phyloP scores from a whole-genome alignment of 2,888 invertebrate genomes.

The Anagyrus pseudococci region DNA sequence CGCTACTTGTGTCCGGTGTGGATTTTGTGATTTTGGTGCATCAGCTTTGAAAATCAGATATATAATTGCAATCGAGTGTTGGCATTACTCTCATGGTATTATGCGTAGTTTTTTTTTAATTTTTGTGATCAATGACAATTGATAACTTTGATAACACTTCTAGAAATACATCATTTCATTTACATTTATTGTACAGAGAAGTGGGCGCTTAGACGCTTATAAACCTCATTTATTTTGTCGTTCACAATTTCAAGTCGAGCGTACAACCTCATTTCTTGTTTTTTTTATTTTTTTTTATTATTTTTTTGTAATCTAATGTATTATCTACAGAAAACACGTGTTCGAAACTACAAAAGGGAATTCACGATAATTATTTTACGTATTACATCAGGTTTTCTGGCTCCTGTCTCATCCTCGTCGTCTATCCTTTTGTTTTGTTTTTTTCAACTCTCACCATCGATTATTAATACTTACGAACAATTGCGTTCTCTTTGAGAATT shows the following conservation, averaged over 20 bases:
- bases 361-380: conserved; percentile 16
- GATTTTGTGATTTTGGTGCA: no score
- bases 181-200: background rate
- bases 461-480: conserved; percentile 27
- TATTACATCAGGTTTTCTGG: background rate
- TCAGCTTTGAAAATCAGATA: no score
- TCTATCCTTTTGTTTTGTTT: background rate
- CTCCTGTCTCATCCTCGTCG: background rate
- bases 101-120: no score
- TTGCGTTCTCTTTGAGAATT: conserved; percentile 14
- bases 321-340: conserved; percentile 24
- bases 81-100: no score
- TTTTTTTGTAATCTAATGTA: conserved; percentile 2
- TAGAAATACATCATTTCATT: background rate
- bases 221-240: conserved; percentile 1
- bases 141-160: background rate
- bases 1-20: no score
- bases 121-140: background rate
- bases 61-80: no score
- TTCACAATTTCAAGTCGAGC: no score
- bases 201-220: conserved; percentile 1
- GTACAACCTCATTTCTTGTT: no score
- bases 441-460: background rate
- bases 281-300: conserved; percentile 8
- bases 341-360: conserved; percentile 26